Conservation (phyloP, 1,140 invertebrate genomes). For the Drosophila subobscura region DNA sequence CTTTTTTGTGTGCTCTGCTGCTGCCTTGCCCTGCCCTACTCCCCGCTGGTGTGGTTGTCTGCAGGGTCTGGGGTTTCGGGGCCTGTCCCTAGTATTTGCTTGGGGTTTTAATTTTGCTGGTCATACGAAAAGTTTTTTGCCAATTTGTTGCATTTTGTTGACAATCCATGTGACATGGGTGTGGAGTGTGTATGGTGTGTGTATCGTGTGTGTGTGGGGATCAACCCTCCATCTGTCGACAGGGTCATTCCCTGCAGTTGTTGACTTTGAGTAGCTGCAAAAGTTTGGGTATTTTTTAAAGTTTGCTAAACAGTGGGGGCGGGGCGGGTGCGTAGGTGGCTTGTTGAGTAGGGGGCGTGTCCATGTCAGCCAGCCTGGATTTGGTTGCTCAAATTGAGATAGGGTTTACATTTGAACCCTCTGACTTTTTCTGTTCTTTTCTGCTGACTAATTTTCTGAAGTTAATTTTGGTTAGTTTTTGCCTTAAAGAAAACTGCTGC, state of each 20-base stretch:
- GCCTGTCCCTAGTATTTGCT: slow-evolving; percentile 53
- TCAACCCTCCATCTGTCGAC: slow-evolving; percentile 15
- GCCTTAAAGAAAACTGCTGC: slow-evolving; percentile 4
- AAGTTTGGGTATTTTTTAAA: slow-evolving; percentile 49
- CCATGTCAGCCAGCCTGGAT: slow-evolving; percentile 41
- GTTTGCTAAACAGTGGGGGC: slow-evolving; percentile 69
- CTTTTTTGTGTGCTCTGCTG: slow-evolving; percentile 37
- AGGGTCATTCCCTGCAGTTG: slow-evolving; percentile 50
- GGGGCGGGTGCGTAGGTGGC: slow-evolving; percentile 53
- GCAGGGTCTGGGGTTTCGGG: slow-evolving; percentile 4
- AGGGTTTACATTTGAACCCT: slow-evolving; percentile 1
- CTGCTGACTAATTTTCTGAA: slow-evolving; percentile 44
- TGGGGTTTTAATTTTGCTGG: slow-evolving; percentile 70
- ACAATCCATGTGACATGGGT: slow-evolving; percentile 71
- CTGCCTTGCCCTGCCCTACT: too few species aligned
- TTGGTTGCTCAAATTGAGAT: slow-evolving; percentile 28
- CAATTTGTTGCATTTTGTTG: slow-evolving; percentile 77
- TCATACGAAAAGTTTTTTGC: slow-evolving; percentile 73
- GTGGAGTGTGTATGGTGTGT: slow-evolving; percentile 3
- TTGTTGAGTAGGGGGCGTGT: slow-evolving; percentile 23
- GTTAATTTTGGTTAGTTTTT: slow-evolving; percentile 19
- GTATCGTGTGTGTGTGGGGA: neutral
- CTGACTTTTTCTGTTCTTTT: neutral
- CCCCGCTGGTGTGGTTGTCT: neutral
- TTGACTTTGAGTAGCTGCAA: slow-evolving; percentile 71